Evolutionary conservation across 2,888 invertebrate species (phyloP).

Genomic region (Kryphioiulus occultus): DNA sequence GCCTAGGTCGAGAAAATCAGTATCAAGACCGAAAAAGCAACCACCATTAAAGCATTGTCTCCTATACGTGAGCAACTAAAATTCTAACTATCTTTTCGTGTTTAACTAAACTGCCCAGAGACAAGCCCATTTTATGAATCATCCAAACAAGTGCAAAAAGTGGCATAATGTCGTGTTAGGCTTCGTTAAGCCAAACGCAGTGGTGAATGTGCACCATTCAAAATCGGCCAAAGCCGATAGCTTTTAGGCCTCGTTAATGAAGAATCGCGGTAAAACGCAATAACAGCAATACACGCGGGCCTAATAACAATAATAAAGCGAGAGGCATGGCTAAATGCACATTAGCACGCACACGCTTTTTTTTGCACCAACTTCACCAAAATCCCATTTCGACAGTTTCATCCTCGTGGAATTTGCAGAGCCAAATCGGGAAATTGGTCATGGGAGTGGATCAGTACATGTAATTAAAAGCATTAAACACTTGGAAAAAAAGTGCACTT

Average conservation of each 20-base stretch:
- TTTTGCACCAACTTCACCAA: neutral
- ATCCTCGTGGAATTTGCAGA: neutral
- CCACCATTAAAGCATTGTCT: too few species aligned
- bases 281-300: slow-evolving; percentile 7
- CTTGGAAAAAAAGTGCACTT: neutral
- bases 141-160: neutral
- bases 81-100: neutral
- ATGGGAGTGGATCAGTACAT: neutral
- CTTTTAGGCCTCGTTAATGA: neutral
- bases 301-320: slow-evolving; percentile 27
- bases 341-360: neutral
- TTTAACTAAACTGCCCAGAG: neutral
- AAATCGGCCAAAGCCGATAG: neutral
- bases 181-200: neutral
- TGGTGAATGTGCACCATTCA: neutral
- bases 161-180: neutral
- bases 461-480: slow-evolving; percentile 26
- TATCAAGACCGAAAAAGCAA: too few species aligned
- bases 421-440: neutral
- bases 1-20: too few species aligned
- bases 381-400: neutral
- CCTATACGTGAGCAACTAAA: neutral
- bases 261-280: neutral
- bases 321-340: slow-evolving; percentile 15
- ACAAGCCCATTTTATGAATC: neutral